Percentiles rank a stretch among this genome's conserved stretches.
phyloP scores from a whole-genome alignment of 37 sponge, comb jelly and placozoan genomes.

The Eunapius fragilis region DNA sequence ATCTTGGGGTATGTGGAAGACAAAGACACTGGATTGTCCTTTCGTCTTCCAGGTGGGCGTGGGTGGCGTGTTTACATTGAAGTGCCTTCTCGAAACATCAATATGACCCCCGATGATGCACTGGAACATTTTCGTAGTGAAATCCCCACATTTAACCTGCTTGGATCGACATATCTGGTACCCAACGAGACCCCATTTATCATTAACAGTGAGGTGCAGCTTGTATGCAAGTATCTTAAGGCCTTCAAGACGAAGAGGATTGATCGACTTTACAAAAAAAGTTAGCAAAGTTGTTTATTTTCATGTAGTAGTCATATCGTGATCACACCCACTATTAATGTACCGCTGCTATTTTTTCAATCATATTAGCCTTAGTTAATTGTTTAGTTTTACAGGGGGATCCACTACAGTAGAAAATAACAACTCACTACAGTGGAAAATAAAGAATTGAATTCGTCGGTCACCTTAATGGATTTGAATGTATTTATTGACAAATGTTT shows the following conservation, averaged over 20 bases:
- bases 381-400: too few species aligned
- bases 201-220: too few species aligned
- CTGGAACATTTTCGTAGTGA: conserved; percentile 52
- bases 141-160: conserved; percentile 53
- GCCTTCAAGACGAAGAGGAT: conserved; percentile 35
- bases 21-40: conserved; percentile 64
- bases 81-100: conserved; percentile 29
- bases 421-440: too few species aligned
- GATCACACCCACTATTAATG: neutral
- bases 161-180: conserved; percentile 57
- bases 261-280: conserved; percentile 40
- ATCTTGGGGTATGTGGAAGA: conserved; percentile 88
- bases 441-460: too few species aligned
- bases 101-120: conserved; percentile 41
- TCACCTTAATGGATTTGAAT: too few species aligned
- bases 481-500: too few species aligned
- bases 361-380: too few species aligned
- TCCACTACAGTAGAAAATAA: too few species aligned
- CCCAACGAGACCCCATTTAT: conserved; percentile 27
- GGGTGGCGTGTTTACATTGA: conserved; percentile 81
- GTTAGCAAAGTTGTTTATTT: neutral
- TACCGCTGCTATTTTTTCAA: neutral
- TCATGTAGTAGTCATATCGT: neutral
- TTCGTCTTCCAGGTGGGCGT: conserved; percentile 65
- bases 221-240: too few species aligned